Base-by-base conservation (phyloP, 1,140 invertebrate genomes). In the Drosophila varians region DNA sequence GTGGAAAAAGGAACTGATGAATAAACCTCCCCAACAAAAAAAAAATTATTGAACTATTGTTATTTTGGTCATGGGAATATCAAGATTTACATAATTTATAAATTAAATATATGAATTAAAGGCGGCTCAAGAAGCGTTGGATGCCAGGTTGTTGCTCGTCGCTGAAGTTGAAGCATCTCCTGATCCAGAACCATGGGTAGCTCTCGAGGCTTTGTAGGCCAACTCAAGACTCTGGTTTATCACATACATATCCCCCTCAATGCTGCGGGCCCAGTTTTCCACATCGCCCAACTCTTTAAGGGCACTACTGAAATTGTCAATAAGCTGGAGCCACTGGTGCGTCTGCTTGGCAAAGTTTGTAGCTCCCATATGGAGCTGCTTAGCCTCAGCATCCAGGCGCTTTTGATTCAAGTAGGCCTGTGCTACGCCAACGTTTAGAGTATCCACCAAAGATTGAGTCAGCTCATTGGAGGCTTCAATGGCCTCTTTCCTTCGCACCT, bases 381-480 rank as follows among this genome's bases (percentile, higher is more conserved):
- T 99, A 1, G 98, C 98, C 93, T 99, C 98, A 1, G 97, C 95
- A 92, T 99, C 98, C 23, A 99, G 92, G 90, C 97, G 96, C 89
- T 99, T 99, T 91, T 99, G 98, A 92, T 99, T 99, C 34, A 99
- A 93, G 92, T 99, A 99, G 3, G 98, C 98, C 92, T 99, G 97
- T 3, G 98, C 97, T 19, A 99, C 98, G 21, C 98, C 98, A 89
- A 99, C 96, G 94, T 99, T 99, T 12, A 99, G 92, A 92, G 99
- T 97, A 92, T 99, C 98, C 0, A 99, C 98, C 12, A 99, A 92
- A 45, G 97, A 96, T 92, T 98, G 96, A 0, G 98, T 99, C 47
- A 99, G 92, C 72, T 97, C 95, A 91, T 96, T 98, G 1, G 98
- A 97, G 69, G 98, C 96, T 82, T 95, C 94, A 57, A 99, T 94